phyloP scores from a whole-genome alignment of 2,113 vertebrate genomes.

The Seriola rivoliana region DNA sequence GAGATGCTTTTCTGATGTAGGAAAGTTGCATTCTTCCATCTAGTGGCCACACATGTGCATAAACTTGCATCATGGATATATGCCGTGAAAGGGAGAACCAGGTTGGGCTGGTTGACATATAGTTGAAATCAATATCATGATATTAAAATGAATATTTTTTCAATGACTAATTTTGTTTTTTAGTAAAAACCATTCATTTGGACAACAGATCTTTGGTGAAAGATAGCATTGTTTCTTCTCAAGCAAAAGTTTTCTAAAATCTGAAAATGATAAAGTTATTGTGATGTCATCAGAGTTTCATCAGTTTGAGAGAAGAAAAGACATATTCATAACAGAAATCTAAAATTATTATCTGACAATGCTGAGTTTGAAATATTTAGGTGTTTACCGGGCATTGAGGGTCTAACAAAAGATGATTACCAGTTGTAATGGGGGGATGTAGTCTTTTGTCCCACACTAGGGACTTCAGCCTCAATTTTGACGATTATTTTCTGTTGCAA shows the following conservation, averaged over 20 bases:
- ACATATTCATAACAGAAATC: neutral
- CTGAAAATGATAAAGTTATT: neutral
- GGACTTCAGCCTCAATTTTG: neutral
- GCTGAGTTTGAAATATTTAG: neutral
- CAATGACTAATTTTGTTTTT: no score
- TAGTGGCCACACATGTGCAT: constrained; percentile 71
- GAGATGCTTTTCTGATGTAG: constrained; percentile 8
- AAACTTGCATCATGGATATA: neutral
- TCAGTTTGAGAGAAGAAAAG: neutral
- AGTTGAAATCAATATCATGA: neutral
- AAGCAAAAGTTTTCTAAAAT: neutral
- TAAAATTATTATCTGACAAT: neutral
- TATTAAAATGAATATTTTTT: neutral
- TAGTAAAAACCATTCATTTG: neutral
- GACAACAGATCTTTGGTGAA: neutral
- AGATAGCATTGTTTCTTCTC: neutral
- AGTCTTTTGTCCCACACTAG: neutral
- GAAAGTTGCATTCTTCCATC: constrained; percentile 75
- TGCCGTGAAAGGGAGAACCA: neutral
- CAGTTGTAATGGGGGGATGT: neutral
- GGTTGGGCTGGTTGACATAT: neutral
- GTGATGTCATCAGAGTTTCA: neutral
- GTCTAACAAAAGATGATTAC: neutral
- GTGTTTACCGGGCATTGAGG: neutral
- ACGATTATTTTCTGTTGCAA: neutral